Base-by-base conservation (phyloP, 2,888 invertebrate species). In the Endotricha flammealis region DNA sequence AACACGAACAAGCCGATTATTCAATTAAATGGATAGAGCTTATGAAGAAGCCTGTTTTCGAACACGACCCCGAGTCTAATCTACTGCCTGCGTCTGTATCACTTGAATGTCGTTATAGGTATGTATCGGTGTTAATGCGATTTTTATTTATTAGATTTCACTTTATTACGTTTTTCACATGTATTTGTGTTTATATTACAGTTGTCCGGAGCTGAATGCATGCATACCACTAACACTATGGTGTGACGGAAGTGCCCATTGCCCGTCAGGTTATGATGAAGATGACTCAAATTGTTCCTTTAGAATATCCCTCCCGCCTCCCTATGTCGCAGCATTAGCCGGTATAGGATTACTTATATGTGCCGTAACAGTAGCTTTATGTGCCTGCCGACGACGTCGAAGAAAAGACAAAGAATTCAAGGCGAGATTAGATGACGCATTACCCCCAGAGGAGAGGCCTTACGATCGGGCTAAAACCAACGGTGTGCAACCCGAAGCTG, bases 181-280 rank as follows among this genome's bases (percentile, higher is more conserved):
- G 10, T 17, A 6, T 28, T 29, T 24, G 29, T 14, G 37, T 46
- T 39, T 44, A 36, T 54, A 54, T 64, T 74, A 34, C 78, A 93
- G 93, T 62, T 94, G 94, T 57, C 94, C 94, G 1, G 94, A 94
- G 65, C 78, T 94, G 33, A 92, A 93, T 44, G 94, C 94, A 0
- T 95, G 94, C 67, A 94, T 94, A 55, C 92, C 91, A 44, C 88
- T 92, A 1, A 89, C 91, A 1, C 68, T 95, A 3, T 94, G 94
- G 94, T 95, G 94, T 69, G 94, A 95, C 64, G 93, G 94, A 0
- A 88, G 91, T 25, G 82, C 89, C 1, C 93, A 95, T 60, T 95
- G 95, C 63, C 94, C 94, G 8, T 93, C 93, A 3, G 94, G 94
- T 1, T 93, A 90, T 69, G 95, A 94, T 64, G 94, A 94, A 76